Conservation (phyloP, 2,797 vertebrate species). For the Neoniphon sammara region DNA sequence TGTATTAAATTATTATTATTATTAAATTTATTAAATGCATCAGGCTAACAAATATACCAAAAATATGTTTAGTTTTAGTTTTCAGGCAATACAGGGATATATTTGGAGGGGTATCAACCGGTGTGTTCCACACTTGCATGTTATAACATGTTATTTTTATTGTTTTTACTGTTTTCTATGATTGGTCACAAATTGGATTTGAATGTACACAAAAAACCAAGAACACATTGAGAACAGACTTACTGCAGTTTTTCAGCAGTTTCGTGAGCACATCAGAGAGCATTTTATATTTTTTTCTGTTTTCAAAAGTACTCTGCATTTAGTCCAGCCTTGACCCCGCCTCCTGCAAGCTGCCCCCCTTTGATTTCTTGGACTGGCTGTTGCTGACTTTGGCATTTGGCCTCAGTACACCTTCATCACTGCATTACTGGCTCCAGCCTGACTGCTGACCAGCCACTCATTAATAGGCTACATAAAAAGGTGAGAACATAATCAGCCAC, state of each 20-base stretch:
- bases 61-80: too few species aligned
- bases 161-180: background rate
- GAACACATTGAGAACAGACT: background rate
- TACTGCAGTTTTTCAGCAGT: background rate
- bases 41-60: too few species aligned
- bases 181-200: background rate
- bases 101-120: background rate
- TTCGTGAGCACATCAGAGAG: background rate
- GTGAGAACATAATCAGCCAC: constrained; percentile 19
- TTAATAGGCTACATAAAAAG: constrained; percentile 18
- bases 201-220: background rate
- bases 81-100: background rate
- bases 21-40: too few species aligned
- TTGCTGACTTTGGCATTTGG: constrained; percentile 11
- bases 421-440: background rate
- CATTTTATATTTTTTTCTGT: background rate
- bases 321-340: background rate
- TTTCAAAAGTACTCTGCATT: background rate
- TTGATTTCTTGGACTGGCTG: background rate
- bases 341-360: background rate
- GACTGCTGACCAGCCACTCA: background rate
- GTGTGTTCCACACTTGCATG: background rate
- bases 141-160: background rate
- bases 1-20: too few species aligned
- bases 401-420: background rate